Conservation (phyloP, 2,797 vertebrate genomes). For the Borostomias antarcticus region DNA sequence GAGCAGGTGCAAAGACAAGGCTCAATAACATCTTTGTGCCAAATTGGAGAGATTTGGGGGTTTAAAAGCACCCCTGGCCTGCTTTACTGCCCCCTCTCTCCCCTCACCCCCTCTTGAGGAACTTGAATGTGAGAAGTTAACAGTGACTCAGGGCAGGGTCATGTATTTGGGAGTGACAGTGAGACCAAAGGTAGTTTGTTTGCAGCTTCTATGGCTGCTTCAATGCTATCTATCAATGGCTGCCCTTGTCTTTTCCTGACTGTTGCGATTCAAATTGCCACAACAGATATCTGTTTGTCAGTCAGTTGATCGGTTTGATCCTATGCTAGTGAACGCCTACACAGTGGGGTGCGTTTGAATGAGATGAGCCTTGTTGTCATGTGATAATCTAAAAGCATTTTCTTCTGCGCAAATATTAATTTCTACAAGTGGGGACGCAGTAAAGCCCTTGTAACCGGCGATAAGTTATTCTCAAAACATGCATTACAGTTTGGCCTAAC, state of each 20-base stretch:
- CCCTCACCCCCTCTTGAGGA: constrained; percentile 19
- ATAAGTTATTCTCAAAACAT: constrained; percentile 27
- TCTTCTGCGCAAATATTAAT: background rate
- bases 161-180: constrained; percentile 60
- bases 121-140: constrained; percentile 60
- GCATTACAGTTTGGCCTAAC: constrained; percentile 13
- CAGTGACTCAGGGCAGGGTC: constrained; percentile 29
- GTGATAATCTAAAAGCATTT: background rate
- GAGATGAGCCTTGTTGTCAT: background rate
- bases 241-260: constrained; percentile 27
- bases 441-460: background rate
- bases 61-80: constrained; percentile 38
- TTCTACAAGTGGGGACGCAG: background rate
- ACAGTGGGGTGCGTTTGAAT: background rate
- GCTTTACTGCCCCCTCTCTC: background rate
- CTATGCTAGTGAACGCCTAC: background rate
- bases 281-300: constrained; percentile 12
- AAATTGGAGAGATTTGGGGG: constrained; percentile 36
- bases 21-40: constrained; percentile 80
- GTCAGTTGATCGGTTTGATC: constrained; percentile 23
- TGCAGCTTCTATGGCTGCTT: constrained; percentile 35
- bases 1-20: constrained; percentile 77
- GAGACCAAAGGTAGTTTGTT: constrained; percentile 49
- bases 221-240: constrained; percentile 22
- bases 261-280: constrained; percentile 35